These are phyloP conservation scores for Phaedon cochleariae DNA, from an alignment of 2,888 invertebrate genomes.

Conservation along the genomic window DNA sequence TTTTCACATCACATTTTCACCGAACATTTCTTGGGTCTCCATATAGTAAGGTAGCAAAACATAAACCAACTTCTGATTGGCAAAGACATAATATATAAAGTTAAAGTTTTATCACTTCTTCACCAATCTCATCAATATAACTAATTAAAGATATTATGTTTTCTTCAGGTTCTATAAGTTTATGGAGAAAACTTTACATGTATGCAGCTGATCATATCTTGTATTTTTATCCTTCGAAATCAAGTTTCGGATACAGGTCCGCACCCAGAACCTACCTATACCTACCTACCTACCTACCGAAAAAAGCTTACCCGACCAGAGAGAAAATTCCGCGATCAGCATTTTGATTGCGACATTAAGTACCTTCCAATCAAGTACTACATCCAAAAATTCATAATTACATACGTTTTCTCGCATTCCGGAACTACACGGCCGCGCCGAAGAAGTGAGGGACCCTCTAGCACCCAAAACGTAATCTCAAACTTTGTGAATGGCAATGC, in stretches of 20 bases:
- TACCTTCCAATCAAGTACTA: not conserved
- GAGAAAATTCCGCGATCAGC: not conserved
- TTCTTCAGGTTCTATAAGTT: too few relatives aligned
- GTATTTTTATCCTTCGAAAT: not conserved
- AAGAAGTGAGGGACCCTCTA: constrained; percentile 52
- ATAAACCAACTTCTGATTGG: too few relatives aligned
- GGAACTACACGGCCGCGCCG: constrained; percentile 53
- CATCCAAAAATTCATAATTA: constrained; percentile 20
- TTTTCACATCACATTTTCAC: too few relatives aligned
- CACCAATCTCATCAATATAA: too few relatives aligned
- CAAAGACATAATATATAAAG: too few relatives aligned
- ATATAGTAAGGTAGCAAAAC: too few relatives aligned
- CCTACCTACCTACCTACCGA: too few relatives aligned
- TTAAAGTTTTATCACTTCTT: too few relatives aligned
- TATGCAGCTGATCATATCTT: not conserved
- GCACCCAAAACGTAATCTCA: constrained; percentile 5
- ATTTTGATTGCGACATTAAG: not conserved
- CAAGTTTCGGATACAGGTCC: not conserved
- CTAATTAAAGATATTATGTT: too few relatives aligned
- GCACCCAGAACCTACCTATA: too few relatives aligned
- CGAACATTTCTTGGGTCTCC: too few relatives aligned
- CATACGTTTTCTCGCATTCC: constrained; percentile 37
- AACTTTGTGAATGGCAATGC: not conserved
- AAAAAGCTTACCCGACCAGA: not conserved
- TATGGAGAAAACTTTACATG: not conserved